Conservation (phyloP, 2,797 vertebrate genomes). For the Acipenser ruthenus region DNA sequence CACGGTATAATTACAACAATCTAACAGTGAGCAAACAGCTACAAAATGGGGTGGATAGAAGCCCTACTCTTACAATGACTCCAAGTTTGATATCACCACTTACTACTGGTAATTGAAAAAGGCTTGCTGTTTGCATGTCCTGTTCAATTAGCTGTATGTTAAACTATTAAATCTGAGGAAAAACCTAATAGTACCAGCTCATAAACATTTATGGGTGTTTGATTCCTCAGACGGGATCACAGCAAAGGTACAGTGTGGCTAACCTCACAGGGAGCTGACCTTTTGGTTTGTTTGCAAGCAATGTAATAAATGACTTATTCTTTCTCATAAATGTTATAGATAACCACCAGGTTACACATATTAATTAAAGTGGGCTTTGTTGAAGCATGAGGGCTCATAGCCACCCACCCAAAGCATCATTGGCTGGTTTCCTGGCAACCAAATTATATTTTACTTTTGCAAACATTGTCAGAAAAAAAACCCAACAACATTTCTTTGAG, state of each 20-base stretch:
- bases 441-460: conserved; percentile 2
- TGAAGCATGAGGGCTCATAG: background rate
- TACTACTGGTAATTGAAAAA: conserved; percentile 3
- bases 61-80: no score
- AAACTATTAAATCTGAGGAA: background rate
- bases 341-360: background rate
- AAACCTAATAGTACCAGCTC: background rate
- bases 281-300: background rate
- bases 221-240: background rate
- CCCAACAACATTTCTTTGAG: conserved; percentile 6
- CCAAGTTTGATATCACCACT: background rate
- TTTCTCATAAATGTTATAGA: background rate
- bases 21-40: no score
- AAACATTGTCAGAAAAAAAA: conserved; percentile 6
- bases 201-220: background rate
- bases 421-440: conserved; percentile 17
- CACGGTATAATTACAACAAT: no score
- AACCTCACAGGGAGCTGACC: background rate
- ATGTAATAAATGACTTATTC: background rate
- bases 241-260: conserved; percentile 6
- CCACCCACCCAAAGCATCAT: conserved; percentile 11
- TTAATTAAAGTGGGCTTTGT: no score
- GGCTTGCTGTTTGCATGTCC: conserved; percentile 4
- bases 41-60: no score
- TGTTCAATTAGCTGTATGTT: conserved; percentile 5